Evolutionary conservation across 2,888 invertebrate genomes (phyloP).

Genomic region (Cyrtodaria siliqua): DNA sequence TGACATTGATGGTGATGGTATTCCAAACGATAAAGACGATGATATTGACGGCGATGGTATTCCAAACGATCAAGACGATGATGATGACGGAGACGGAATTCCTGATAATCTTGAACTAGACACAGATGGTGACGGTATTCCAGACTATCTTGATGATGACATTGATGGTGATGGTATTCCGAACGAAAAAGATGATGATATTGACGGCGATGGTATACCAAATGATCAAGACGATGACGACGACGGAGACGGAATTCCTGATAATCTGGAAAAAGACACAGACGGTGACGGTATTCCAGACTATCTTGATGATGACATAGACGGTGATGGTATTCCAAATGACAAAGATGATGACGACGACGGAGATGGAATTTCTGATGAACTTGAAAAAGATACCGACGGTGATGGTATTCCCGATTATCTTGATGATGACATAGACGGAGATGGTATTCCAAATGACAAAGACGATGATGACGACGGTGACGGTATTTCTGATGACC

Average conservation of each 20-base stretch:
- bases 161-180: constrained; percentile 82
- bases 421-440: constrained; percentile 72
- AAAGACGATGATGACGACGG: constrained; percentile 76
- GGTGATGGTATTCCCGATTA: constrained; percentile 77
- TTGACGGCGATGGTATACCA: constrained; percentile 77
- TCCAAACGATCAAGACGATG: constrained; percentile 70
- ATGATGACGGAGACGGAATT: constrained; percentile 75
- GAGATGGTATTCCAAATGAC: constrained; percentile 82
- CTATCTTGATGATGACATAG: constrained; percentile 73
- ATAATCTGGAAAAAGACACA: constrained; percentile 69
- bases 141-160: constrained; percentile 79
- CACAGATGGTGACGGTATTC: constrained; percentile 82
- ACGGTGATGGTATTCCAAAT: constrained; percentile 79
- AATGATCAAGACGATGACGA: constrained; percentile 75
- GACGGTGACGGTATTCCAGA: constrained; percentile 80
- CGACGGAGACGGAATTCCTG: constrained; percentile 81
- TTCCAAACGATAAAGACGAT: constrained; percentile 72
- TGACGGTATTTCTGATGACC: constrained; percentile 79
- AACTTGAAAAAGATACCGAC: constrained; percentile 68
- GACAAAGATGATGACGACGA: constrained; percentile 74
- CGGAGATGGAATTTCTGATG: constrained; percentile 75
- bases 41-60: constrained; percentile 80
- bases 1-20: constrained; percentile 76
- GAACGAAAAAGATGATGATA: constrained; percentile 77
- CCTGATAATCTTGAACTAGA: constrained; percentile 72